A percentile compares a stretch with the other conserved stretches of the same genome.
phyloP scores from a whole-genome alignment of 2,797 vertebrate genomes.

The Epinephelus coioides region DNA sequence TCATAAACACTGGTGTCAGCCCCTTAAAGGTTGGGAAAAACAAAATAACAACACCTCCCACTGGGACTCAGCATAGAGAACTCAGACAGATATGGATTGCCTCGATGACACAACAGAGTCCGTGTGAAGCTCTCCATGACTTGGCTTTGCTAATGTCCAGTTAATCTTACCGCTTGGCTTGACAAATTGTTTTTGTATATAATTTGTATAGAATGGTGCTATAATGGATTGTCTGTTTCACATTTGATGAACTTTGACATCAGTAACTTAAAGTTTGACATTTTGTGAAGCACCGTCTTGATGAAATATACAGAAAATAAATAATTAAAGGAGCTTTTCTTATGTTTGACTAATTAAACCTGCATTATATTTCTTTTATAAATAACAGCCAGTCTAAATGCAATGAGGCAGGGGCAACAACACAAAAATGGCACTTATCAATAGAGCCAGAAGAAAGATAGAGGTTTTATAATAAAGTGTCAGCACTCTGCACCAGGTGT shows the following conservation, averaged over 20 bases:
- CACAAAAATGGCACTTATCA: background rate
- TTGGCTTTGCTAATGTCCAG: conserved; percentile 4
- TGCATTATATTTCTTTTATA: background rate
- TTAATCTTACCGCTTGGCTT: background rate
- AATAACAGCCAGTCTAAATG: background rate
- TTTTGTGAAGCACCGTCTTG: background rate
- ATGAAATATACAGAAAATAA: background rate
- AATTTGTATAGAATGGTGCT: background rate
- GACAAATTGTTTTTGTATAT: background rate
- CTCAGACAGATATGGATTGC: conserved; percentile 24
- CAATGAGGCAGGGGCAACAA: conserved; percentile 1
- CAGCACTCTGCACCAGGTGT: conserved; percentile 51
- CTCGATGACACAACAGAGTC: conserved; percentile 9
- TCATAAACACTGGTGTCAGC: conserved; percentile 59
- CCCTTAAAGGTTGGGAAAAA: conserved; percentile 54
- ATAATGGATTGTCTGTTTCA: background rate
- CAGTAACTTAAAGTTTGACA: background rate
- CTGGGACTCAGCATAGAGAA: conserved; percentile 31
- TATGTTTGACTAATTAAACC: background rate
- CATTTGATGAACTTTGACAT: background rate
- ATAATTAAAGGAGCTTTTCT: background rate
- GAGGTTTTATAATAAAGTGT: conserved; percentile 35
- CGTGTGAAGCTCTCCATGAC: conserved; percentile 16
- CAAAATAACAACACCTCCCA: conserved; percentile 59
- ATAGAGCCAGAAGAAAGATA: conserved; percentile 27